phyloP scores from a whole-genome alignment of 2,888 invertebrate species.

The Cerastis leucographa region DNA sequence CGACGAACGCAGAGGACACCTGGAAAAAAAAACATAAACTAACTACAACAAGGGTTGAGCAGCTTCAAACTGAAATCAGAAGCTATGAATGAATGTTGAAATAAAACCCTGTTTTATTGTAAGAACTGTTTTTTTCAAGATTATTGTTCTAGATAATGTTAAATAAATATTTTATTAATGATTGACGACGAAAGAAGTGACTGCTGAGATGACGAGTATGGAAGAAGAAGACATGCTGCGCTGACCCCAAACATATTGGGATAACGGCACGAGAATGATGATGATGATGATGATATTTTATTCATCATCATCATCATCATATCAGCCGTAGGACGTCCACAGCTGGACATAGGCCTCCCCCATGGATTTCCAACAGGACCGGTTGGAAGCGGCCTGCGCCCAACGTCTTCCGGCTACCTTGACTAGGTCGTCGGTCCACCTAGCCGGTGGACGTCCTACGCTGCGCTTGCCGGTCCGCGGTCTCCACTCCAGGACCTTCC shows the following conservation, averaged over 20 bases:
- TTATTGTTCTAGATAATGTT: not conserved
- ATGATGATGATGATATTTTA: not conserved
- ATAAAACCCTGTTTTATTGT: not conserved
- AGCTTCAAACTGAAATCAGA: not conserved
- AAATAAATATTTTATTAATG: not conserved
- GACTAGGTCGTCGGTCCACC: too few species aligned
- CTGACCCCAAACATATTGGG: not conserved
- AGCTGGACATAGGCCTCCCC: too few species aligned
- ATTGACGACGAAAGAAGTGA: not conserved
- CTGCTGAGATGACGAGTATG: not conserved
- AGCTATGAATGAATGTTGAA: not conserved
- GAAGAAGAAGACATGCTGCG: not conserved
- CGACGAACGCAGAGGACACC: too few species aligned
- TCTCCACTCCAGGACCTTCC: too few species aligned
- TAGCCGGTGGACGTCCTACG: too few species aligned
- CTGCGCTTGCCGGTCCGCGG: too few species aligned
- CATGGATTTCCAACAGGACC: too few species aligned
- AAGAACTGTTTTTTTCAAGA: not conserved
- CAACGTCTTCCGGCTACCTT: too few species aligned
- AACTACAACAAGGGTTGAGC: not conserved
- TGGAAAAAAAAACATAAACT: too few species aligned
- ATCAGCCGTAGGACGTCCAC: too few species aligned
- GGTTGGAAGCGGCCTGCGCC: too few species aligned
- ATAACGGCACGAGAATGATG: not conserved
- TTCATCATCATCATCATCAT: too few species aligned